Base-by-base conservation (phyloP, 2,113 vertebrate species). In the Psephotus haematonotus region DNA sequence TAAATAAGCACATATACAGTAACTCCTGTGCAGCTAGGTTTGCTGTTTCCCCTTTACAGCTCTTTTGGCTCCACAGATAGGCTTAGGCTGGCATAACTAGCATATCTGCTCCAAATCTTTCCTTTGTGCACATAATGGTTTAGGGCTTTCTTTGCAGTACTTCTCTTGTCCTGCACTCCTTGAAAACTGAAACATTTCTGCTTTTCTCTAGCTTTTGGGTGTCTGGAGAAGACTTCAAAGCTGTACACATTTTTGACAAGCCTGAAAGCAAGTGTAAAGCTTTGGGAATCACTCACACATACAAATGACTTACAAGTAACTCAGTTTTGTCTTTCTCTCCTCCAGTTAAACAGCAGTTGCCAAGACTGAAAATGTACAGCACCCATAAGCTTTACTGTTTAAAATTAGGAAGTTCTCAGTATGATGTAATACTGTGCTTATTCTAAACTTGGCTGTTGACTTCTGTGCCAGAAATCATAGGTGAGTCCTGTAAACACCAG, bases 351-450 rank as follows among this genome's bases (percentile, higher is more conserved):
- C 47, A 91, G 3, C 39, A 76, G 53, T 85, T 67, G 76, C 90
- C 70, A 76, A 75, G 70, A 55, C 81, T 46, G 75, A 76, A 95
- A 86, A 65, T 11, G 44, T 76, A 76, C 63, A 71, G 39, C 59
- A 53, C 19, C 28, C 1, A 1, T 68, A 84, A 89, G 85, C 53
- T 84, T 43, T 39, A 23, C 50, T 65, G 50, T 91, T 86, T 44
- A 75, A 86, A 97, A 96, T 79, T 49, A 74, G 5, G n/a, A 92
- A 87, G 69, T 43, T 93, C 70, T 95, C 79, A 84, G 88, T 60
- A 80, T 78, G 53, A 75, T 81, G 47, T 90, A 84, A 92, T 71
- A 69, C 28, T 71, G 24, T 77, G 71, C 63, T 90, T 75, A 47
- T 86, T 81, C 86, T 83, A 91, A 94, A 95, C 53, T 75, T 0